Percentiles rank a stretch among this genome's conserved stretches.
Conservation (phyloP, 2,113 vertebrate genomes). For the Clarias macrocephalus region DNA sequence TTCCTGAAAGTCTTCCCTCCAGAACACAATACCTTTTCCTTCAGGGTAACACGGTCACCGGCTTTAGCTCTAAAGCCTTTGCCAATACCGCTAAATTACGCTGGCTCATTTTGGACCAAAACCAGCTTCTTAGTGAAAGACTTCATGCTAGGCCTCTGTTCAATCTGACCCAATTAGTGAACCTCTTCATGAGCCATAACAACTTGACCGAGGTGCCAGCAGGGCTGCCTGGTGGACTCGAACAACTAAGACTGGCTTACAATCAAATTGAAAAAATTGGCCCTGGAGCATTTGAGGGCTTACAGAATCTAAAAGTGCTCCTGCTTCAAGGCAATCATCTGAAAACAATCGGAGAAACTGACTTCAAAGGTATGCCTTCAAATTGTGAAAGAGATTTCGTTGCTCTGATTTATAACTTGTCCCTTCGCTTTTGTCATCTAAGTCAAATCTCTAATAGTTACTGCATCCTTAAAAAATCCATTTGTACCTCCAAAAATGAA, state of each 20-base stretch:
- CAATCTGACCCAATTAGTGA: slow-evolving; percentile 64
- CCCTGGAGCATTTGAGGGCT: slow-evolving; percentile 57
- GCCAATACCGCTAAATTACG: slow-evolving; percentile 65
- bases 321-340: slow-evolving; percentile 76
- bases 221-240: slow-evolving; percentile 65
- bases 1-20: slow-evolving; percentile 60
- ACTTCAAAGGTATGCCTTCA: slow-evolving; percentile 63
- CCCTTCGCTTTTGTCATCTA: not conserved
- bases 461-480: slow-evolving; percentile 9
- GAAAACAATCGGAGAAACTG: slow-evolving; percentile 60
- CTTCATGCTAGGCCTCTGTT: slow-evolving; percentile 57
- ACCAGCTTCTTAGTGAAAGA: slow-evolving; percentile 63
- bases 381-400: not conserved
- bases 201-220: slow-evolving; percentile 65
- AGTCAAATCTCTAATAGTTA: slow-evolving; percentile 12
- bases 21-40: slow-evolving; percentile 73
- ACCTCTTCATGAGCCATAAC: slow-evolving; percentile 75
- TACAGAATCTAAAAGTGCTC: slow-evolving; percentile 68
- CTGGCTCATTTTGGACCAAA: slow-evolving; percentile 76
- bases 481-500: not conserved
- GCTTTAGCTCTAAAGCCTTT: slow-evolving; percentile 57
- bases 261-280: slow-evolving; percentile 70
- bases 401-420: not conserved
- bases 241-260: slow-evolving; percentile 71
- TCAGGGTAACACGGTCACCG: slow-evolving; percentile 70